Percentiles rank a stretch among this genome's conserved stretches.
phyloP scores from a whole-genome alignment of 2,113 vertebrate species.

The Cariama cristata region DNA sequence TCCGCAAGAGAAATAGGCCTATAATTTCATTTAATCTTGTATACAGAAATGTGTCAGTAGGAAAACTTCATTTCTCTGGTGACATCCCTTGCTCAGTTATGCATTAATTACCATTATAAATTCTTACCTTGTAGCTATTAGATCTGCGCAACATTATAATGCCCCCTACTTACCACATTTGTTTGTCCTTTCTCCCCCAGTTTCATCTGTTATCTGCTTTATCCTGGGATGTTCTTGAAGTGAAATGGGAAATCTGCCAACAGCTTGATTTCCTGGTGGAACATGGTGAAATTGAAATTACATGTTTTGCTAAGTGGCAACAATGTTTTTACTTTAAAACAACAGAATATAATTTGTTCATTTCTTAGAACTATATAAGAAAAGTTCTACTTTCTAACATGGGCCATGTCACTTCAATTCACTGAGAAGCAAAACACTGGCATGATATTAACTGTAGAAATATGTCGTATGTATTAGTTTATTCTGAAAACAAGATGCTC shows the following conservation, averaged over 20 bases:
- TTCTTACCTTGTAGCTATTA: constrained; percentile 21
- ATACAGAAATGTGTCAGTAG: not conserved
- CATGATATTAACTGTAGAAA: constrained; percentile 10
- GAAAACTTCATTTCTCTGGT: constrained; percentile 30
- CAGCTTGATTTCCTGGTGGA: constrained; percentile 42
- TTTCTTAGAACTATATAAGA: not conserved
- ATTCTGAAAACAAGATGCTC: constrained; percentile 22
- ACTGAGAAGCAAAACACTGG: not conserved
- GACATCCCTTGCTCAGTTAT: not conserved
- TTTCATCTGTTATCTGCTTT: constrained; percentile 7
- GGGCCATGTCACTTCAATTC: not conserved
- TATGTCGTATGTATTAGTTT: not conserved
- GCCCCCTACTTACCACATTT: not conserved
- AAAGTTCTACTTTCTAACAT: constrained; percentile 1
- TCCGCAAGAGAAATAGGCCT: not conserved
- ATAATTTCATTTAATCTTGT: constrained; percentile 8
- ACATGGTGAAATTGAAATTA: constrained; percentile 4
- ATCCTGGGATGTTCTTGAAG: not conserved
- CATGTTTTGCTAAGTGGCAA: constrained; percentile 18
- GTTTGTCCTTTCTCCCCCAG: not conserved
- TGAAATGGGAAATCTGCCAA: not conserved
- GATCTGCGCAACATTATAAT: not conserved
- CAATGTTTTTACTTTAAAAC: not conserved
- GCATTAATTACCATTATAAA: constrained; percentile 18
- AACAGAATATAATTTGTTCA: constrained; percentile 5